Conservation (phyloP, 2,888 invertebrate genomes). For the Poecilus cupreus region DNA sequence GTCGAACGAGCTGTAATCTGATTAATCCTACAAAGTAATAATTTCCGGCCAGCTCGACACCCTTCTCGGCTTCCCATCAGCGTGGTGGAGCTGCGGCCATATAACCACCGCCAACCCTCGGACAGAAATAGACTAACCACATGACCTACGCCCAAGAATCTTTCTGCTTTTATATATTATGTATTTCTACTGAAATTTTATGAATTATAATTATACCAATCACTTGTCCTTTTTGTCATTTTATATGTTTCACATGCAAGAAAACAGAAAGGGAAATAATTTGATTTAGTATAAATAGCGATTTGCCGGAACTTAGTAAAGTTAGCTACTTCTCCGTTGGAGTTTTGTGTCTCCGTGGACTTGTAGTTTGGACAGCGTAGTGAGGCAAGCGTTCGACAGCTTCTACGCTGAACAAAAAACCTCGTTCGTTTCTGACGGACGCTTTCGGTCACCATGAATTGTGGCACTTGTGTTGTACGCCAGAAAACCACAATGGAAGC, state of each 20-base stretch:
- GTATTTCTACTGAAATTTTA: not conserved
- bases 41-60: conserved; percentile 69
- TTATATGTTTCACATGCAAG: no score
- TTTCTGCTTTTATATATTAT: not conserved
- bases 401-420: conserved; percentile 13
- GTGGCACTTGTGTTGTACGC: conserved; percentile 66
- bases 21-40: conserved; percentile 70
- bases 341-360: conserved; percentile 13
- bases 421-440: conserved; percentile 40
- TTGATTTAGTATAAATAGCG: not conserved
- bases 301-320: not conserved
- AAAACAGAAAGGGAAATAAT: not conserved
- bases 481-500: conserved; percentile 67
- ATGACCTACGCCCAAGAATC: not conserved
- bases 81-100: conserved; percentile 4
- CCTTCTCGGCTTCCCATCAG: conserved; percentile 61
- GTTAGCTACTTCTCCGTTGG: not conserved
- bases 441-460: conserved; percentile 65
- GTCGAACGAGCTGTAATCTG: conserved; percentile 69
- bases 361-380: conserved; percentile 1
- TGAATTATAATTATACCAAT: no score
- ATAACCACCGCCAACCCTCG: conserved; percentile 35
- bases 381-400: conserved; percentile 1
- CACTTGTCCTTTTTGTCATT: no score
- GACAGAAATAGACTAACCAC: conserved; percentile 44